Evolutionary conservation across 2,888 invertebrate genomes (phyloP), one percentile per base, ranked within the genome.

Genomic region (Stenolophus ochropezus): DNA sequence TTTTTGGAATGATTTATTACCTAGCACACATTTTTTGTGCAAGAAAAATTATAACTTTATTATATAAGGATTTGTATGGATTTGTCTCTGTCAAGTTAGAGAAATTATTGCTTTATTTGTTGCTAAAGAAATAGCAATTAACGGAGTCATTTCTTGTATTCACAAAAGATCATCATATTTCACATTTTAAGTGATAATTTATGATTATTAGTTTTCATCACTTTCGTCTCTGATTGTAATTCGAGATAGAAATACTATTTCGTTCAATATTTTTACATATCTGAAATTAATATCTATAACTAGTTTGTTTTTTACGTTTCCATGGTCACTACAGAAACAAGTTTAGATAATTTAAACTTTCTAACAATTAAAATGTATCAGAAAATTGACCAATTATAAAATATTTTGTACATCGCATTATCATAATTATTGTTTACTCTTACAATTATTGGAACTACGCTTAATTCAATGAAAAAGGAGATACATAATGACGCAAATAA

Each of bases 221-320:
- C 33, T 42, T 42, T 2, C 6, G 33, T 42, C 11, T 42, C 33
- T 42, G 6, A 11, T 11, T 42, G 33, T 2, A 11, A 11, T 2
- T 6, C 11, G 33, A 42, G 33, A 42, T 42, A 42, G 33, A 42
- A 42, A 77, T 42, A 61, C 77, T 47, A 23, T 49, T 78, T 77
- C 49, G 20, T 4, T 69, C n/a, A 21, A 16, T 61, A 78, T 78
- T 78, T 78, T 78, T 78, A 78, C 78, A 25, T 78, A 78, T 78
- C 78, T 78, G 27, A 69, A 78, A 78, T 78, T 78, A 78, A 78
- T 78, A 78, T 78, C 78, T 78, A 49, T 27, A 69, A 78, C 49
- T 78, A 49, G 73, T 73, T 73, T 49, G 73, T 73, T 73, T 73
- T 73, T 73, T 73, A 47, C 16, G 18, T 47, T 73, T 73, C 73